Evolutionary conservation across 2,113 vertebrate species (phyloP), one percentile per base, ranked within the genome.

Genomic region (Gadus macrocephalus): DNA sequence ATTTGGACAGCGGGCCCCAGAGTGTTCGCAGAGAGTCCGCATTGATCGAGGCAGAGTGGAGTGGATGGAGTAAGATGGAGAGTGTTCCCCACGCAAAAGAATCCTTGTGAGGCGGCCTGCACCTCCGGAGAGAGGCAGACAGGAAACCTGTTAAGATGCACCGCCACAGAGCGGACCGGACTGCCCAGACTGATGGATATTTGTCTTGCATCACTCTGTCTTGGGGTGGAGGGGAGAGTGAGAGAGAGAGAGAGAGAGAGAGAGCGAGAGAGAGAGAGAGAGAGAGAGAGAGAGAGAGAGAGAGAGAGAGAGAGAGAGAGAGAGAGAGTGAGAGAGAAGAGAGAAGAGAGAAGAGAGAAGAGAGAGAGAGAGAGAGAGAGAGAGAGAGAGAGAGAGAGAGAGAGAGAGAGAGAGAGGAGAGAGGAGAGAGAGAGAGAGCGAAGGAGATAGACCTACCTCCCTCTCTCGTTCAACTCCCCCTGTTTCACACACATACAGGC

Each of bases 1-100:
- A 89, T 91, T 90, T 90, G 83, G 81, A 89, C 81, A 86, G 80
- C 49, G 58, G 55, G 53, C 83, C 76, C 81, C 9, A 1, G 82
- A 82, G 86, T 75, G 82, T 74, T 74, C 1, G 4, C 78, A 68
- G 64, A 84, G 79, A 86, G 79, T 71, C 69, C 78, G 70, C 75
- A 88, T 82, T 87, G 87, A 91, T 79, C 86, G 84, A 85, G 76
- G 66, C 71, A 73, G 72, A 66, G 22, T 62, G 49, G 60, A 83
- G 78, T 73, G 68, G 77, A 83, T 81, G 75, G 75, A 80, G 75
- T 72, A 35, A 74, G 80, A 78, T 68, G 71, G 82, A 77, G 71
- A 77, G 69, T 53, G 71, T 64, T 76, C 60, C 56, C 53, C 64
- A 76, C 58, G 63, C 38, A 38, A 0, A 79, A 62, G 78, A 60